phyloP scores from a whole-genome alignment of 2,888 invertebrate species.

The Tribolium freemani region DNA sequence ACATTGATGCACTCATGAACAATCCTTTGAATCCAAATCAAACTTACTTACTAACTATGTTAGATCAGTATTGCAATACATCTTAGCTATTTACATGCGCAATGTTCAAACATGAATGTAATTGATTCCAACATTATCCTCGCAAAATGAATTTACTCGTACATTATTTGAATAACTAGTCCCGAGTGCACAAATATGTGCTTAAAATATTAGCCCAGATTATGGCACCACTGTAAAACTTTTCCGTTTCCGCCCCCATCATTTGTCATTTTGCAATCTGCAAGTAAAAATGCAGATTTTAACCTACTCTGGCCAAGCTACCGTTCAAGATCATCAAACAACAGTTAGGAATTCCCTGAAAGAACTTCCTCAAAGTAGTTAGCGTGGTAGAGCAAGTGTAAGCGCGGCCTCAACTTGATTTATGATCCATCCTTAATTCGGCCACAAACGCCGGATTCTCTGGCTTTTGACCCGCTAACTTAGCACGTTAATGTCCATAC shows the following conservation, averaged over 20 bases:
- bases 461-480: conserved; percentile 49
- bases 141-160: no score
- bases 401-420: conserved; percentile 49
- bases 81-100: no score
- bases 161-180: no score
- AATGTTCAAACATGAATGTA: no score
- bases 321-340: conserved; percentile 28
- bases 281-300: not conserved
- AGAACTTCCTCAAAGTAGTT: conserved; percentile 15
- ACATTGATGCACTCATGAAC: no score
- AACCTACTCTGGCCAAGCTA: not conserved
- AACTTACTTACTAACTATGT: no score
- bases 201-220: no score
- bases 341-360: conserved; percentile 22
- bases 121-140: no score
- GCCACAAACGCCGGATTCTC: conserved; percentile 51
- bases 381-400: conserved; percentile 18
- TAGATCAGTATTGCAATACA: no score
- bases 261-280: not conserved
- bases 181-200: no score
- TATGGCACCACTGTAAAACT: not conserved
- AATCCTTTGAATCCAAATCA: no score
- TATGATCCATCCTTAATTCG: conserved; percentile 54
- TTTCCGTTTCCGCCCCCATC: not conserved
- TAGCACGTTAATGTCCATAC: conserved; percentile 52